Evolutionary conservation across 2,888 invertebrate genomes (phyloP).

Genomic region (Pasiphila rectangulata): DNA sequence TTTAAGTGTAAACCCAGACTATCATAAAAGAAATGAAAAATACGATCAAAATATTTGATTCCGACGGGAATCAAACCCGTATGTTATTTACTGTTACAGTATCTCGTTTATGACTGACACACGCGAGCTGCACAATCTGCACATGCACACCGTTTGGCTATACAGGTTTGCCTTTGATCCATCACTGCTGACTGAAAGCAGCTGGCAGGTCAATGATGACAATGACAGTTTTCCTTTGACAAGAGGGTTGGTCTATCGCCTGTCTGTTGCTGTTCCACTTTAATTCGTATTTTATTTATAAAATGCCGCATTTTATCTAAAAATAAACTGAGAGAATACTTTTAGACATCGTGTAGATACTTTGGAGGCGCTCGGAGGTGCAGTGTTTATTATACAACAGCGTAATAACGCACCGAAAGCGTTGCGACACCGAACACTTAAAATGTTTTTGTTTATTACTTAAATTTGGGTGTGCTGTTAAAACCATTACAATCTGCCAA

Average conservation of each 20-base stretch:
- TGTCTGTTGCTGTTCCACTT: conserved; percentile 6
- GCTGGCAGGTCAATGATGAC: background rate
- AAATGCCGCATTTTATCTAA: conserved; percentile 66
- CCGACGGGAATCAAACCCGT: too few relatives aligned
- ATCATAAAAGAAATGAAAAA: too few relatives aligned
- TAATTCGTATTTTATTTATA: conserved; percentile 59
- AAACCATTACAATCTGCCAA: conserved; percentile 15
- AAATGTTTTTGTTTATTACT: conserved; percentile 47
- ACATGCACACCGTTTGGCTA: too few relatives aligned
- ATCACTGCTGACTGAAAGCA: too few relatives aligned
- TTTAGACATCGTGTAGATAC: conserved; percentile 61
- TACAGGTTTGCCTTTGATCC: too few relatives aligned
- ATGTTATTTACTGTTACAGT: too few relatives aligned
- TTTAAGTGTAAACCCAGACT: too few relatives aligned
- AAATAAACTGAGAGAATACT: conserved; percentile 65
- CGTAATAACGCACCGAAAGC: conserved; percentile 42
- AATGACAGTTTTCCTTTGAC: background rate
- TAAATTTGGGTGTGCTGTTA: conserved; percentile 29
- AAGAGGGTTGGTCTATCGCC: background rate
- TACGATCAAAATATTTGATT: too few relatives aligned
- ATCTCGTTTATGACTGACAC: too few relatives aligned
- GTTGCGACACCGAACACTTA: conserved; percentile 41
- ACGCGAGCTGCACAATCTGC: too few relatives aligned
- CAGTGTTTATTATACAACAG: conserved; percentile 53
- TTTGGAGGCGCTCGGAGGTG: conserved; percentile 53